Evolutionary conservation across 2,888 invertebrate genomes (phyloP).

Genomic region (Dicranocentrus wangi): DNA sequence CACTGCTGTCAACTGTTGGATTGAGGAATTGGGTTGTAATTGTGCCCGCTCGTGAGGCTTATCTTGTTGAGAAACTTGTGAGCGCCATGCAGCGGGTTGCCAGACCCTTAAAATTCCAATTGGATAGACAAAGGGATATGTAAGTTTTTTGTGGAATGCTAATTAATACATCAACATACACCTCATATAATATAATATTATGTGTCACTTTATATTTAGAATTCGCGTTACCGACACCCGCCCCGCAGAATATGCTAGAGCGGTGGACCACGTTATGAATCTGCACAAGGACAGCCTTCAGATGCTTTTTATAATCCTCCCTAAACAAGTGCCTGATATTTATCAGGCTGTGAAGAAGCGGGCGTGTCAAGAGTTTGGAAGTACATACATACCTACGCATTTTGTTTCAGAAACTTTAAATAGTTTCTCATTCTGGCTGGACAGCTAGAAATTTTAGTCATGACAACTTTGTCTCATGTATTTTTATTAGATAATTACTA

Average conservation of each 20-base stretch:
- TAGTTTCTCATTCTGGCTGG: too few species aligned
- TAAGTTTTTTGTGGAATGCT: too few species aligned
- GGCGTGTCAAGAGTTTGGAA: slow-evolving; percentile 59
- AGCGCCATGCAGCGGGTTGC: slow-evolving; percentile 44
- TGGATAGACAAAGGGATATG: slow-evolving; percentile 48
- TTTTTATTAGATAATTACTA: slow-evolving; percentile 1
- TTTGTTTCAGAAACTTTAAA: too few species aligned
- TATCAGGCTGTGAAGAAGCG: slow-evolving; percentile 63
- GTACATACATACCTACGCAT: too few species aligned
- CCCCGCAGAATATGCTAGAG: slow-evolving; percentile 53
- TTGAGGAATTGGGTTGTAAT: slow-evolving; percentile 59
- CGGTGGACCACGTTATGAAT: slow-evolving; percentile 54
- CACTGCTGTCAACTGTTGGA: slow-evolving; percentile 41
- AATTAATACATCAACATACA: too few species aligned
- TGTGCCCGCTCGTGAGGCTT: slow-evolving; percentile 46
- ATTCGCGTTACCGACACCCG: slow-evolving; percentile 27
- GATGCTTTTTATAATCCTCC: slow-evolving; percentile 66
- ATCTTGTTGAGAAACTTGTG: slow-evolving; percentile 40
- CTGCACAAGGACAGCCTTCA: slow-evolving; percentile 50
- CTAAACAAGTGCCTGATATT: slow-evolving; percentile 47
- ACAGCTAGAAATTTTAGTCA: too few species aligned
- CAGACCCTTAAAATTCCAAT: slow-evolving; percentile 28
- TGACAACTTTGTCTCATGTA: too few species aligned
- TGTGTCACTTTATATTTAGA: too few species aligned
- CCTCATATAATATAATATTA: too few species aligned